A percentile compares a stretch with the other conserved stretches of the same genome.
Conservation (phyloP, 2,797 vertebrate genomes). For the Gymnoscopelus braueri region DNA sequence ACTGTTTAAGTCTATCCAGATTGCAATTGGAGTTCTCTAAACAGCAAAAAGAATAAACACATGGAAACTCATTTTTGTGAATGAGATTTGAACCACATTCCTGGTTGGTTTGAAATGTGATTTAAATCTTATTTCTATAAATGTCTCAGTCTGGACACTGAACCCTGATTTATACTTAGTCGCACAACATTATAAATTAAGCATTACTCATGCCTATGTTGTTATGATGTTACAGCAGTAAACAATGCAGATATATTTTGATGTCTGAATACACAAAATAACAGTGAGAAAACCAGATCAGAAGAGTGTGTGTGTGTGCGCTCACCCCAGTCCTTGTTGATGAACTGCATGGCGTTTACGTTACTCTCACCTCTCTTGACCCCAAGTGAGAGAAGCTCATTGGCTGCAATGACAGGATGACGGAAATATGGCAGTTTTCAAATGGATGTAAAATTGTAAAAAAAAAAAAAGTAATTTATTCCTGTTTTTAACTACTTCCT, state of each 20-base stretch:
- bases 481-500: too few species aligned
- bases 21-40: too few species aligned
- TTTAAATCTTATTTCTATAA: too few species aligned
- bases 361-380: constrained; percentile 84
- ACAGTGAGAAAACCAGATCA: too few species aligned
- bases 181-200: too few species aligned
- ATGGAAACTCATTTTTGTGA: background rate
- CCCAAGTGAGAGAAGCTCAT: constrained; percentile 87
- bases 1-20: too few species aligned
- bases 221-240: too few species aligned
- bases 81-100: background rate
- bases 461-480: fast-evolving
- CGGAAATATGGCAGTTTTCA: background rate
- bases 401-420: constrained; percentile 77
- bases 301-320: constrained; percentile 17
- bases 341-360: constrained; percentile 87
- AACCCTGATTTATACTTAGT: too few species aligned
- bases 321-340: constrained; percentile 89
- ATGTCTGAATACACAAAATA: too few species aligned
- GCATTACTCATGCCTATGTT: too few species aligned
- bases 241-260: too few species aligned
- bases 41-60: background rate
- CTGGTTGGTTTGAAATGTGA: too few species aligned
- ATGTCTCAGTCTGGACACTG: background rate
- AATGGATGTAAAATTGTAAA: background rate